A percentile compares a stretch with the other conserved stretches of the same genome.
Evolutionary conservation across 1,140 invertebrate genomes (phyloP).

Genomic region (Rhopalosiphum padi): DNA sequence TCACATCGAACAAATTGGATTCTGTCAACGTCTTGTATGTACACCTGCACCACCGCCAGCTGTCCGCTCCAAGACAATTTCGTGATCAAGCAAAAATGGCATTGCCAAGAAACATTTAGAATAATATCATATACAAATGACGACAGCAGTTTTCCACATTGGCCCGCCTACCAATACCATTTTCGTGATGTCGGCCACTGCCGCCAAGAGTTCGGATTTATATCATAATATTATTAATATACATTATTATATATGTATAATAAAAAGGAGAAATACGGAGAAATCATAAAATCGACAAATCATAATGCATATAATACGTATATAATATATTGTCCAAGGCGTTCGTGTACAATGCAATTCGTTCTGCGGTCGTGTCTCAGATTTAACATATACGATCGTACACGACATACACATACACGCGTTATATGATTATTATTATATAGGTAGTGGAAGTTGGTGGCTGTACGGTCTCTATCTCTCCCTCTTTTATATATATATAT

Average conservation of each 20-base stretch:
- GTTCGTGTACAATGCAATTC: slow-evolving; percentile 47
- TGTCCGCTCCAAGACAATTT: not conserved
- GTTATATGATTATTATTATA: not conserved
- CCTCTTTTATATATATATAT: not conserved
- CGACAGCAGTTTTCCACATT: not conserved
- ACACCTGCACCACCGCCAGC: not conserved
- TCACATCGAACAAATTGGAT: not conserved
- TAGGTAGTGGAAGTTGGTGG: not conserved
- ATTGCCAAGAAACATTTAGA: slow-evolving; percentile 15
- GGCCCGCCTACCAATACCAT: not conserved
- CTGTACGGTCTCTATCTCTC: not conserved
- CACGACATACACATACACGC: not conserved
- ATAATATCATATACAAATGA: slow-evolving; percentile 9
- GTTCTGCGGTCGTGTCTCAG: slow-evolving; percentile 44
- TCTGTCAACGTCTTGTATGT: not conserved
- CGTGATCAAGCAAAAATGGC: not conserved
- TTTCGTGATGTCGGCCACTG: not conserved
- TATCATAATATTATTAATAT: not conserved
- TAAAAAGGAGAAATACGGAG: not conserved
- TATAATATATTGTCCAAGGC: slow-evolving; percentile 15
- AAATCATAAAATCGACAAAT: slow-evolving; percentile 32
- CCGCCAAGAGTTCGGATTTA: not conserved
- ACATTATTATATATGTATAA: too few relatives aligned
- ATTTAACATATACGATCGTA: slow-evolving; percentile 35
- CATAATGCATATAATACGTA: slow-evolving; percentile 17